Evolutionary conservation across 2,113 vertebrate species (phyloP).

Genomic region (Caranx ignobilis): DNA sequence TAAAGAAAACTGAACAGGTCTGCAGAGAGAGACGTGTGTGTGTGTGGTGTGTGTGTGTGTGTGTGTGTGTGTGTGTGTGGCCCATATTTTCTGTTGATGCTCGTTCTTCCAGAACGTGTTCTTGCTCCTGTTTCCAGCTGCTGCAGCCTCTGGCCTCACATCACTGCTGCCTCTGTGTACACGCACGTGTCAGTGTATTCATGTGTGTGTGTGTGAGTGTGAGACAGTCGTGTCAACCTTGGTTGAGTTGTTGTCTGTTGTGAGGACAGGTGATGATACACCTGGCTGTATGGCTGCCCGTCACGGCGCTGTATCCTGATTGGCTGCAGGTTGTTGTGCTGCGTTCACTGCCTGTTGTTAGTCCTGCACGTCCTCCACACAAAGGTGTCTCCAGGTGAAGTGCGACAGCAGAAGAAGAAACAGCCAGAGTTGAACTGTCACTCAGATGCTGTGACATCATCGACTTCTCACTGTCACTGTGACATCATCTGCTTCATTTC

Average conservation of each 20-base stretch:
- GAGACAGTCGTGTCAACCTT: slow-evolving; percentile 26
- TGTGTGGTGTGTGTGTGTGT: slow-evolving; percentile 1
- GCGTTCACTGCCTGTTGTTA: background rate
- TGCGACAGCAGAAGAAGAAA: no score
- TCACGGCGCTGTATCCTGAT: background rate
- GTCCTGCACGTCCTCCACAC: no score
- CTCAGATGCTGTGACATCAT: background rate
- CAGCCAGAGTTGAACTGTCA: slow-evolving; percentile 31
- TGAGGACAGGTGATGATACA: background rate
- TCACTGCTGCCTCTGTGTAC: slow-evolving; percentile 8
- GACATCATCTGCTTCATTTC: slow-evolving; percentile 41
- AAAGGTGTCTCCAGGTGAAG: no score
- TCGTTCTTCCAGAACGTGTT: slow-evolving; percentile 63
- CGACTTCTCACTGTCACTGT: no score
- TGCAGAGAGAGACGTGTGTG: slow-evolving; percentile 32
- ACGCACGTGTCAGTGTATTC: slow-evolving; percentile 1
- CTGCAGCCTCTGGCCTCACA: slow-evolving; percentile 55
- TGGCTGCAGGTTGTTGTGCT: background rate
- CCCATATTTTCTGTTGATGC: slow-evolving; percentile 57
- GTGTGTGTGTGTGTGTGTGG: background rate
- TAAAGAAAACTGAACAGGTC: slow-evolving; percentile 53
- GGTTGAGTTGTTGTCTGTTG: slow-evolving; percentile 28
- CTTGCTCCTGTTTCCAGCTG: slow-evolving; percentile 66
- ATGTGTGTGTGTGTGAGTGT: slow-evolving; percentile 19
- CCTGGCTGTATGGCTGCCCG: background rate